These are phyloP conservation scores for Kryptopterus vitreolus DNA, from an alignment of 2,797 vertebrate species.

Conservation along the genomic window DNA sequence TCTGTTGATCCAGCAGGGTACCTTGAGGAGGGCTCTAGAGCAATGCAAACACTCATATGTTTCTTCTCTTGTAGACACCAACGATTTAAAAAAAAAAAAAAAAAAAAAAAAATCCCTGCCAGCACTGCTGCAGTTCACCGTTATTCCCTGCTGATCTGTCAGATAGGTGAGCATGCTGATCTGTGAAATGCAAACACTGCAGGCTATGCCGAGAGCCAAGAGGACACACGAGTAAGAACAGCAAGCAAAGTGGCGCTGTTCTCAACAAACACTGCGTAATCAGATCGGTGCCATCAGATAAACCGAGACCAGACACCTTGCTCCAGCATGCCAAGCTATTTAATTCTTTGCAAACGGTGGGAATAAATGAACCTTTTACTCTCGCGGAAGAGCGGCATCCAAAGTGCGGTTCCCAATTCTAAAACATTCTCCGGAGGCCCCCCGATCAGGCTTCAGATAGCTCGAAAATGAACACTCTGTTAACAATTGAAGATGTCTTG, in stretches of 20 bases:
- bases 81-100: conserved; percentile 18
- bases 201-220: conserved; percentile 40
- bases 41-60: conserved; percentile 55
- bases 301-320: conserved; percentile 28
- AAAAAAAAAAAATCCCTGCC: conserved; percentile 30
- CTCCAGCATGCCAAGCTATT: conserved; percentile 9
- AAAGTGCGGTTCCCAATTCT: conserved; percentile 10
- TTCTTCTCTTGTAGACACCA: conserved; percentile 53
- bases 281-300: conserved; percentile 32
- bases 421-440: conserved; percentile 1
- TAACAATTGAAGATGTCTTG: conserved; percentile 3
- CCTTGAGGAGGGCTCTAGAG: conserved; percentile 47
- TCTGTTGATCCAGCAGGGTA: conserved; percentile 54
- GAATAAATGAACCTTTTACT: conserved; percentile 37
- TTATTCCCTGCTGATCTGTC: conserved; percentile 50
- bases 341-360: conserved; percentile 22
- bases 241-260: conserved; percentile 31
- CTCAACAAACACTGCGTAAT: conserved; percentile 38
- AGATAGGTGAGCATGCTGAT: conserved; percentile 45
- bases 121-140: conserved; percentile 40
- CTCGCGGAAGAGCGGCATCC: not conserved
- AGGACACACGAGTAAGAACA: conserved; percentile 37
- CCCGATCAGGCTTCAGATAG: conserved; percentile 21
- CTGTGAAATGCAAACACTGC: conserved; percentile 52
- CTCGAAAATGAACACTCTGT: conserved; percentile 24